Percentiles rank a stretch among this genome's conserved stretches.
Evolutionary conservation across 2,113 vertebrate genomes (phyloP).

Genomic region (Nycticorax nycticorax): DNA sequence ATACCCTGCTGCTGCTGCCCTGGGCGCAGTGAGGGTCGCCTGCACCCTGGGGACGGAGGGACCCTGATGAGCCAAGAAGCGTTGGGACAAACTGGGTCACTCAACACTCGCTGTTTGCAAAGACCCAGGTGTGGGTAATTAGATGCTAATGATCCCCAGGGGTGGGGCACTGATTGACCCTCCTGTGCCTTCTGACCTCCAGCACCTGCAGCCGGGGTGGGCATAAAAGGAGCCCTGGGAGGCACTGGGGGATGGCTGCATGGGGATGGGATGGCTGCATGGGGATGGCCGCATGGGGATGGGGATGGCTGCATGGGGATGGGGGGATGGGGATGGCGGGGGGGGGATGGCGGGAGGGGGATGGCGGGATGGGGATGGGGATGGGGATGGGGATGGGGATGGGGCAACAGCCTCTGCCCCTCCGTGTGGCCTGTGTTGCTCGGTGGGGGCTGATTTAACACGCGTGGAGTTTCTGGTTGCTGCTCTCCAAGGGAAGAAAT

Average conservation of each 20-base stretch:
- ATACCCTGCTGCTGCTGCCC: background rate
- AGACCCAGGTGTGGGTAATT: background rate
- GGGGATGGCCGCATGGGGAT: too few relatives aligned
- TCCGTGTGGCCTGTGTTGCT: background rate
- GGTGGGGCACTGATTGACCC: background rate
- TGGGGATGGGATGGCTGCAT: too few relatives aligned
- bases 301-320: too few relatives aligned
- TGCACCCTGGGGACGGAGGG: too few relatives aligned
- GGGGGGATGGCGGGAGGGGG: too few relatives aligned
- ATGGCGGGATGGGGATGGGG: too few relatives aligned
- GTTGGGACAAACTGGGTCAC: background rate
- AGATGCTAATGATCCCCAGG: background rate
- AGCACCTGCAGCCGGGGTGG: background rate
- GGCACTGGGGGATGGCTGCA: background rate
- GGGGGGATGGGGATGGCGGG: too few relatives aligned
- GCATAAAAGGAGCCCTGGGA: background rate
- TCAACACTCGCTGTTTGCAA: background rate
- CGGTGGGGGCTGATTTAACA: background rate
- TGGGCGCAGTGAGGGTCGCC: fast-evolving
- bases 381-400: too few relatives aligned
- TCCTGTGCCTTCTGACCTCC: background rate
- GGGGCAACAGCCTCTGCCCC: background rate
- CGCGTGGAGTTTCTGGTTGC: background rate
- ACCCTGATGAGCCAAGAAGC: background rate
- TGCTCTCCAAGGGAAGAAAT: background rate